Percentiles rank a stretch among this genome's conserved stretches.
phyloP scores from a whole-genome alignment of 2,888 invertebrate genomes.

The Subacronicta megacephala region DNA sequence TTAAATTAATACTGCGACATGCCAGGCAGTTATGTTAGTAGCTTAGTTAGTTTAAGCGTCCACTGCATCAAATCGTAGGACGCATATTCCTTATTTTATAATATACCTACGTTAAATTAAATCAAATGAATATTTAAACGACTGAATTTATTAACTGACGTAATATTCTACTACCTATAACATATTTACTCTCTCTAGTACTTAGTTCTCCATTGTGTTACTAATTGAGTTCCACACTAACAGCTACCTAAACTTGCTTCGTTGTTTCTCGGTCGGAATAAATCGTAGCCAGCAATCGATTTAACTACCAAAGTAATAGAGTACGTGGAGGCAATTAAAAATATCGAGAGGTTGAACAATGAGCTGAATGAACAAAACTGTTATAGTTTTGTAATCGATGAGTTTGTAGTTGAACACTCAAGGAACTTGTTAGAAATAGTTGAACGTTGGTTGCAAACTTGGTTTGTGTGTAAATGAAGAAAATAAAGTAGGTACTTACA shows the following conservation, averaged over 20 bases:
- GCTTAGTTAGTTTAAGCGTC: too few relatives aligned
- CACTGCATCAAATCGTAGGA: too few relatives aligned
- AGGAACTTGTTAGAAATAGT: too few relatives aligned
- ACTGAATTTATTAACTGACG: neutral
- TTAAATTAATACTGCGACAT: too few relatives aligned
- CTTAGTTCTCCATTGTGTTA: slow-evolving; percentile 13
- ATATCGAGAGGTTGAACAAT: slow-evolving; percentile 7
- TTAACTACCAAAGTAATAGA: slow-evolving; percentile 25
- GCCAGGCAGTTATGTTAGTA: too few relatives aligned
- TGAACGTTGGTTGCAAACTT: too few relatives aligned
- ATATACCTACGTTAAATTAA: too few relatives aligned
- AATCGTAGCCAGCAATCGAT: slow-evolving; percentile 33
- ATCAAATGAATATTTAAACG: too few relatives aligned
- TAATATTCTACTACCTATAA: neutral
- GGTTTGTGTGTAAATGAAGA: too few relatives aligned
- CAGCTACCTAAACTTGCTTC: slow-evolving; percentile 39
- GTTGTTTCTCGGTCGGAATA: slow-evolving; percentile 23
- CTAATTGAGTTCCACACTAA: slow-evolving; percentile 23
- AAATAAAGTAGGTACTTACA: too few relatives aligned
- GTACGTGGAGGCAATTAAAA: slow-evolving; percentile 33
- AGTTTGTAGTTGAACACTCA: too few relatives aligned
- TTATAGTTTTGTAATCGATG: neutral
- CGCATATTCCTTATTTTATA: too few relatives aligned
- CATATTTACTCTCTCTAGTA: slow-evolving; percentile 4
- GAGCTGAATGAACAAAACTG: neutral